These are phyloP conservation scores for Chloroceryle inda DNA, from an alignment of 2,797 vertebrate genomes.

Conservation along the genomic window DNA sequence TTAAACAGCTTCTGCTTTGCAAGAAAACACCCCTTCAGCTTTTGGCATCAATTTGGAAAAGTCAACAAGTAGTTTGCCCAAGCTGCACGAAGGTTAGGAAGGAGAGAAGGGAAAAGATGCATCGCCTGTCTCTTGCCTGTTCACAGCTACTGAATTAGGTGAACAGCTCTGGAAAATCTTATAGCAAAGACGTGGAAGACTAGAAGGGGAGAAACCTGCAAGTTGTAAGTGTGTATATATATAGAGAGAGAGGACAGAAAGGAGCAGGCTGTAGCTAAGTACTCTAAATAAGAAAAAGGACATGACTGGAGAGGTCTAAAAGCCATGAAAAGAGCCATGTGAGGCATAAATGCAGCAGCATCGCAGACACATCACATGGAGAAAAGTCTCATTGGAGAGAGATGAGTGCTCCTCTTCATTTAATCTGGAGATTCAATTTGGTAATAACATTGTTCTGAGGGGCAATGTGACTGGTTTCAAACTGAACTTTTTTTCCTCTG, in stretches of 20 bases:
- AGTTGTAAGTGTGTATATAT: background rate
- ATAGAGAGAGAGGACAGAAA: background rate
- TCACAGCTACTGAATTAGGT: background rate
- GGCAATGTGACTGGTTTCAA: background rate
- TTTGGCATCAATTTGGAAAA: background rate
- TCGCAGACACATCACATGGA: background rate
- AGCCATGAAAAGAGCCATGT: background rate
- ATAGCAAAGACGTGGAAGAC: background rate
- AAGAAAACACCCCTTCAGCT: background rate
- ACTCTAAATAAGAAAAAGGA: background rate
- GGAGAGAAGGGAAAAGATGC: background rate
- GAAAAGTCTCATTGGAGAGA: background rate
- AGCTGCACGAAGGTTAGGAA: background rate
- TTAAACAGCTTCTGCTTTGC: accelerated
- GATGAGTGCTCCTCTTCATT: background rate
- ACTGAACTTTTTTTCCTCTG: background rate
- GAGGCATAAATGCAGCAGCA: background rate
- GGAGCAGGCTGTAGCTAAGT: background rate
- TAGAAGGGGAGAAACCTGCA: background rate
- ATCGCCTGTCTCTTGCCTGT: background rate
- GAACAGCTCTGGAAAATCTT: background rate
- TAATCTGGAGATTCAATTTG: background rate
- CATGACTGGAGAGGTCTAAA: background rate
- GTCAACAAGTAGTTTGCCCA: background rate
- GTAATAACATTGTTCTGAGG: background rate